These are phyloP conservation scores for Ptilonorhynchus violaceus DNA, from an alignment of 2,113 vertebrate species.

Conservation along the genomic window DNA sequence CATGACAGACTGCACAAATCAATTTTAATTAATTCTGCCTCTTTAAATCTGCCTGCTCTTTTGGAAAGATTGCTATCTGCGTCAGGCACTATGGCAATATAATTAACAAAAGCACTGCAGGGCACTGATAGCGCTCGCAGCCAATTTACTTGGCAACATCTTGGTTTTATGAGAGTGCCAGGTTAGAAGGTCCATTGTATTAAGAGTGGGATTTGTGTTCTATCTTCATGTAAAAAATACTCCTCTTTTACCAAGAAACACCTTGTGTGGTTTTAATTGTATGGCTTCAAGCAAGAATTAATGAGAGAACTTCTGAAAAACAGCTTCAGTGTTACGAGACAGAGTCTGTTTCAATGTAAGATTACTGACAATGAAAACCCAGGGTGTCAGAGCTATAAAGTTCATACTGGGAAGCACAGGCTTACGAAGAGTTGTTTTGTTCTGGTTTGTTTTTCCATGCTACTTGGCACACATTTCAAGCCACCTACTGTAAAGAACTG, in stretches of 20 bases:
- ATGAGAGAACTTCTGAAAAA: conserved; percentile 23
- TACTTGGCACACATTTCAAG: not conserved
- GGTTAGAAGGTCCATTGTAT: conserved; percentile 19
- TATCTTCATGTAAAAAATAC: not conserved
- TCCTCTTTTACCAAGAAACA: not conserved
- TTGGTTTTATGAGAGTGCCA: not conserved
- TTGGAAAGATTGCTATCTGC: conserved; percentile 71
- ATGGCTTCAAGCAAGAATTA: conserved; percentile 26
- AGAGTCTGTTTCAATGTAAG: not conserved
- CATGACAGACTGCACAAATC: conserved; percentile 65
- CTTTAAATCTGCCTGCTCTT: conserved; percentile 70
- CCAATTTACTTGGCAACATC: conserved; percentile 27
- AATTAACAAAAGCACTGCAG: conserved; percentile 70
- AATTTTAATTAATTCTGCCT: conserved; percentile 81
- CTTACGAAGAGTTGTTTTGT: not conserved
- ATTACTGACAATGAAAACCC: not conserved
- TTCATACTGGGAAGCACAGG: not conserved
- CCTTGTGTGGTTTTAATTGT: conserved; percentile 8
- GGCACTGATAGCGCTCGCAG: conserved; percentile 30
- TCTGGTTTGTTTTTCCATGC: not conserved
- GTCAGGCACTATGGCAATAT: conserved; percentile 52
- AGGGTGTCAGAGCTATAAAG: not conserved
- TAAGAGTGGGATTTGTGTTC: not conserved
- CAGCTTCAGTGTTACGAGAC: not conserved
- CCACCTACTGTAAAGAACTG: not conserved